Evolutionary conservation across 2,888 invertebrate genomes (phyloP).

Genomic region (Erebia ligea): DNA sequence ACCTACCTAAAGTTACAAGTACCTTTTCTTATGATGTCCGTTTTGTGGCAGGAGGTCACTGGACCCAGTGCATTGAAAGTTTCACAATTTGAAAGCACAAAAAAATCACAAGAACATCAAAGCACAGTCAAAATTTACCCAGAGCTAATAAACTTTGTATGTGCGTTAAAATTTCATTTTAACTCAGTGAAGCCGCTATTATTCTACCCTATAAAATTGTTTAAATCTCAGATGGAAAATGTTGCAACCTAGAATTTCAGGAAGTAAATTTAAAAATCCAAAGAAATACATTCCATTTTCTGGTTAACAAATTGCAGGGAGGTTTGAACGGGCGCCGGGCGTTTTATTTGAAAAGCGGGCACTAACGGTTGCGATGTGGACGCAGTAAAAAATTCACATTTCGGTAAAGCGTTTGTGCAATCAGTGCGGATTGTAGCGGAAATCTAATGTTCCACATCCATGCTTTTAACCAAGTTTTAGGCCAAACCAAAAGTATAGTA

Average conservation of each 20-base stretch:
- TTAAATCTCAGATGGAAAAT: too few species aligned
- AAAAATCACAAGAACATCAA: too few species aligned
- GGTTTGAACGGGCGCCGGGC: constrained; percentile 36
- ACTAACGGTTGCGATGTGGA: constrained; percentile 47
- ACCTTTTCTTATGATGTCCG: too few species aligned
- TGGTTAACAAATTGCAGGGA: constrained; percentile 16
- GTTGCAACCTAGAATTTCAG: neutral
- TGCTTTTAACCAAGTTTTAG: constrained; percentile 5
- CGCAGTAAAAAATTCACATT: constrained; percentile 66
- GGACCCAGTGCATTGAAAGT: too few species aligned
- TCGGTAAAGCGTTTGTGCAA: constrained; percentile 72
- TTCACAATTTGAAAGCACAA: too few species aligned
- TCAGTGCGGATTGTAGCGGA: constrained; percentile 70
- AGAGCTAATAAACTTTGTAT: too few species aligned
- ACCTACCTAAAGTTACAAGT: too few species aligned
- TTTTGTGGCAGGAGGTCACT: too few species aligned
- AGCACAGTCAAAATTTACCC: too few species aligned
- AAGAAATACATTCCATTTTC: constrained; percentile 8
- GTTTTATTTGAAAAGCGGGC: constrained; percentile 45
- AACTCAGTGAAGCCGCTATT: too few species aligned
- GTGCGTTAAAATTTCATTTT: too few species aligned
- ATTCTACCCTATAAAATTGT: too few species aligned
- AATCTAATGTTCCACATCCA: constrained; percentile 50
- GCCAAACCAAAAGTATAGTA: neutral
- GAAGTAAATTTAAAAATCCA: neutral